phyloP scores from a whole-genome alignment of 53 echinoderm and acorn worm genomes.

The Holothuria scabra region DNA sequence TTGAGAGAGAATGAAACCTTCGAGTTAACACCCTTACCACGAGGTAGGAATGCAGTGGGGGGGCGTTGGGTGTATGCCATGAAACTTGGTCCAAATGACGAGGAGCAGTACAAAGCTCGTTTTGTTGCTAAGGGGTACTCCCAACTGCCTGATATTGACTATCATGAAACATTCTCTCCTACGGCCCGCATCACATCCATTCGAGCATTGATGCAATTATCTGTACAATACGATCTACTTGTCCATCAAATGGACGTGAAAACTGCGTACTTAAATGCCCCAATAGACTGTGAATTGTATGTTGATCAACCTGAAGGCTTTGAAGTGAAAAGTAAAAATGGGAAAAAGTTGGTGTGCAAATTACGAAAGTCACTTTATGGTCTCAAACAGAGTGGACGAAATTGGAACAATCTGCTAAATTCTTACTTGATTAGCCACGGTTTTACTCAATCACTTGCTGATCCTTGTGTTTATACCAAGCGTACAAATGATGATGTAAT shows the following conservation, averaged over 20 bases:
- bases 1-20: slow-evolving; percentile 52
- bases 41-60: slow-evolving; percentile 30
- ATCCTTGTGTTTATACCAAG: slow-evolving; percentile 21
- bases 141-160: slow-evolving; percentile 33
- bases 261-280: slow-evolving; percentile 52
- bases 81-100: background rate
- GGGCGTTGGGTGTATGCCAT: slow-evolving; percentile 17
- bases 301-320: slow-evolving; percentile 33
- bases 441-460: slow-evolving; percentile 36
- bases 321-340: slow-evolving; percentile 33
- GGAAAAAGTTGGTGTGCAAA: slow-evolving; percentile 46
- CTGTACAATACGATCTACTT: slow-evolving; percentile 38
- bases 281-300: slow-evolving; percentile 53
- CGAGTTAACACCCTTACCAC: slow-evolving; percentile 35
- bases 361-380: slow-evolving; percentile 60
- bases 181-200: slow-evolving; percentile 33
- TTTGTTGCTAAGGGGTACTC: slow-evolving; percentile 22
- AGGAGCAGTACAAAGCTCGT: slow-evolving; percentile 13
- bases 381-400: slow-evolving; percentile 60
- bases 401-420: slow-evolving; percentile 45
- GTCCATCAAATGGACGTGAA: slow-evolving; percentile 41
- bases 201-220: slow-evolving; percentile 38
- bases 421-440: slow-evolving; percentile 24
- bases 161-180: slow-evolving; percentile 41
- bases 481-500: background rate